phyloP scores from a whole-genome alignment of 2,888 invertebrate species.

The Cancer borealis region DNA sequence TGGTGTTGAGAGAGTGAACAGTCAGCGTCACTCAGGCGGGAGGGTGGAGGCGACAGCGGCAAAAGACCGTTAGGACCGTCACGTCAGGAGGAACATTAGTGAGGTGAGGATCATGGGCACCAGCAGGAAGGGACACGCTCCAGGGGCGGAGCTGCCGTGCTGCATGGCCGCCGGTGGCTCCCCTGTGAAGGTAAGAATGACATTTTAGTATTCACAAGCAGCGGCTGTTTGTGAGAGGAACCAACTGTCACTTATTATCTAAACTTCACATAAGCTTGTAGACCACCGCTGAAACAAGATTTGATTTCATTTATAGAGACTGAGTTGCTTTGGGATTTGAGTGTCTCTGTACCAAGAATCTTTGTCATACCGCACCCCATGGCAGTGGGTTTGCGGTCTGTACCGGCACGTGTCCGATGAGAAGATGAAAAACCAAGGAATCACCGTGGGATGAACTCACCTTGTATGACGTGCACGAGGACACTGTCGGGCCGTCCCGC shows the following conservation, averaged over 20 bases:
- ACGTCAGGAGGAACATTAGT: background rate
- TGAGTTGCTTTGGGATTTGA: background rate
- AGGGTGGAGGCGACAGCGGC: background rate
- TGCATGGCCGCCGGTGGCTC: constrained; percentile 75
- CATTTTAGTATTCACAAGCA: background rate
- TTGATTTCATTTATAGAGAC: background rate
- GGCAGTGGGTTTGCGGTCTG: constrained; percentile 35
- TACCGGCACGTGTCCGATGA: background rate
- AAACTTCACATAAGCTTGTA: background rate
- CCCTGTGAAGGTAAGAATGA: constrained; percentile 42
- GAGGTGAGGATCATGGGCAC: constrained; percentile 8
- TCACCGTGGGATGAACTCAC: background rate
- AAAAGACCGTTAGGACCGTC: background rate
- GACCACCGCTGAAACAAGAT: background rate
- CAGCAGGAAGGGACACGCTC: constrained; percentile 21
- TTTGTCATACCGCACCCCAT: too few relatives aligned
- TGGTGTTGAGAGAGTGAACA: background rate
- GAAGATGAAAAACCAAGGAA: background rate
- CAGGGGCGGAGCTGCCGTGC: constrained; percentile 67
- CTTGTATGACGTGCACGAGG: constrained; percentile 59
- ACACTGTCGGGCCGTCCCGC: constrained; percentile 73
- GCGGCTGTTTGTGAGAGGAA: background rate
- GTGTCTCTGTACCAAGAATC: background rate
- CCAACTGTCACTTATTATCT: background rate
- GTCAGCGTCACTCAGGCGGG: background rate